Evolutionary conservation across 2,888 invertebrate species (phyloP).

Genomic region (Gibbula magus): DNA sequence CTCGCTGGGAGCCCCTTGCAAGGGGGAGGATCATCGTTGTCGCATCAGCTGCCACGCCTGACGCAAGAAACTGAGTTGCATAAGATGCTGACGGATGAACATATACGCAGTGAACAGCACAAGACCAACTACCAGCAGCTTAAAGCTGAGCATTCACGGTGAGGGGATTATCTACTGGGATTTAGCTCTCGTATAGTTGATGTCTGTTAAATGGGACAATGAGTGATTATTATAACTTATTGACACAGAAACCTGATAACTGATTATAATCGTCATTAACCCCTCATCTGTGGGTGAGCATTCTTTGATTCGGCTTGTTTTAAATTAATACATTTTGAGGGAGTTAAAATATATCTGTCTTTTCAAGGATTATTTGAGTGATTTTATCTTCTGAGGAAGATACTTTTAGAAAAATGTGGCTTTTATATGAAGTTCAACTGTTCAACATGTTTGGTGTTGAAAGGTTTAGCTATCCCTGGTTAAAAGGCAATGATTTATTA

Average conservation of each 20-base stretch:
- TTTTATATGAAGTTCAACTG: too few species aligned
- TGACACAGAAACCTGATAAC: neutral
- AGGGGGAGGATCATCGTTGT: slow-evolving; percentile 39
- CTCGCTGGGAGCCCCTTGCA: slow-evolving; percentile 40
- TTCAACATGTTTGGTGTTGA: too few species aligned
- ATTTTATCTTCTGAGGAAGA: too few species aligned
- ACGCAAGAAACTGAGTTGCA: slow-evolving; percentile 72
- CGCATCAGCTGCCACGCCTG: slow-evolving; percentile 59
- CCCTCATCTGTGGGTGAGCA: too few species aligned
- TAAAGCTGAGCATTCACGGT: slow-evolving; percentile 73
- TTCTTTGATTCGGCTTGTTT: too few species aligned
- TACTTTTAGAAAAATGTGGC: too few species aligned
- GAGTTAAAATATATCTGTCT: too few species aligned
- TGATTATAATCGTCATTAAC: neutral
- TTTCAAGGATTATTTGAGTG: too few species aligned
- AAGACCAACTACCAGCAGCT: slow-evolving; percentile 73
- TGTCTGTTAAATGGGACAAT: neutral
- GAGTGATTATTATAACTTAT: neutral
- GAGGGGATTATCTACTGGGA: neutral
- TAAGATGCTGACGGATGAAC: slow-evolving; percentile 73
- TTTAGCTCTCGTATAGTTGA: neutral
- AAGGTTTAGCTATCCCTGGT: too few species aligned
- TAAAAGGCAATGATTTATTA: too few species aligned
- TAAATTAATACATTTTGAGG: too few species aligned
- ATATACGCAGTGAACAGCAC: slow-evolving; percentile 72